Evolutionary conservation across 2,888 invertebrate species (phyloP).

Genomic region (Trichopoda pennipes): DNA sequence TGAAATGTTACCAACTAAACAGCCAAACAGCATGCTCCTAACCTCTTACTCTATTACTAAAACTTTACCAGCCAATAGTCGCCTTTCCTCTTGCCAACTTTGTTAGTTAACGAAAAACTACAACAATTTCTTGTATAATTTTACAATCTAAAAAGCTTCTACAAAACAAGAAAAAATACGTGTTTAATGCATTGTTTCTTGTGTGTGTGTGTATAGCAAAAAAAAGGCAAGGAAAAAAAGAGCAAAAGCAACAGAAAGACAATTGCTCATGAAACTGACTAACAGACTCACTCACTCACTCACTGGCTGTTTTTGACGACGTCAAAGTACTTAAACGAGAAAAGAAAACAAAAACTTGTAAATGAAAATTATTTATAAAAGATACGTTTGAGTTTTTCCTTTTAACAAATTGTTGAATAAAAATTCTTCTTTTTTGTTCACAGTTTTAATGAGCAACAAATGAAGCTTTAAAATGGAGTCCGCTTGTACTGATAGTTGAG

Average conservation of each 20-base stretch:
- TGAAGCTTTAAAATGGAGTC: neutral
- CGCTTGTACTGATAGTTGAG: no score
- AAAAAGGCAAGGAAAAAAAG: conserved; percentile 15
- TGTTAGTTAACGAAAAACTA: conserved; percentile 46
- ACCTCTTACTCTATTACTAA: conserved; percentile 22
- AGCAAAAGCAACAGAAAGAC: conserved; percentile 35
- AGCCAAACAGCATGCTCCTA: conserved; percentile 21
- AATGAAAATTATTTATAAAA: conserved; percentile 55
- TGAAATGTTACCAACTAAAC: conserved; percentile 45
- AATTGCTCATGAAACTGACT: conserved; percentile 41
- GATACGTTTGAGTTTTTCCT: conserved; percentile 46
- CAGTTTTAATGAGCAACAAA: conserved; percentile 6
- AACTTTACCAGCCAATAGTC: conserved; percentile 9
- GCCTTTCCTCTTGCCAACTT: conserved; percentile 36
- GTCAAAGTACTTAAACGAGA: conserved; percentile 19
- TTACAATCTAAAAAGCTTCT: conserved; percentile 62
- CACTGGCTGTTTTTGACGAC: conserved; percentile 20
- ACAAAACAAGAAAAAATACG: conserved; percentile 37
- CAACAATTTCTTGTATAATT: conserved; percentile 54
- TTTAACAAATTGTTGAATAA: conserved; percentile 9
- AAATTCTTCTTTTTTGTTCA: conserved; percentile 7
- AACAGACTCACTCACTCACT: neutral
- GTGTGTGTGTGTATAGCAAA: neutral
- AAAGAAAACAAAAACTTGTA: conserved; percentile 31
- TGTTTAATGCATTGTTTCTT: neutral